Conservation (phyloP, 2,888 invertebrate genomes). For the Frankliniella intonsa region DNA sequence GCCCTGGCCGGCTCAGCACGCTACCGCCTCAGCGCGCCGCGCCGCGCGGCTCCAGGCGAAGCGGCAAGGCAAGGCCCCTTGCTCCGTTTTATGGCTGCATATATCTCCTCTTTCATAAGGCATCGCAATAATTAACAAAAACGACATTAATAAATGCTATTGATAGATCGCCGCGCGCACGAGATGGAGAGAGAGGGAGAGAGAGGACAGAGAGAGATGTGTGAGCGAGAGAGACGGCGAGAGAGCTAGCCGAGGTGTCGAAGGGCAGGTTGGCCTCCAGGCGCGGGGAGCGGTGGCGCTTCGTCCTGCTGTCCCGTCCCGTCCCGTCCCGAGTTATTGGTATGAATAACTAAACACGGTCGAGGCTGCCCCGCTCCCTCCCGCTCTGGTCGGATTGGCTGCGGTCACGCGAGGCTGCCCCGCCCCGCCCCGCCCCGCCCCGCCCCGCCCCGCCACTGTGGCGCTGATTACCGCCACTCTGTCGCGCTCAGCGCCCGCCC, state of each 20-base stretch:
- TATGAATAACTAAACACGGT: conserved; percentile 19
- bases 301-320: no score
- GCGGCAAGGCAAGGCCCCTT: background rate
- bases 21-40: background rate
- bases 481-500: background rate
- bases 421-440: background rate
- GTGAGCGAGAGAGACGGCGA: background rate
- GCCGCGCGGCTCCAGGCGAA: background rate
- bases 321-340: background rate
- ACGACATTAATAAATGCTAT: conserved; percentile 21
- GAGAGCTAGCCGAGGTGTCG: background rate
- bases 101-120: conserved; percentile 17
- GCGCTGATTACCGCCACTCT: background rate
- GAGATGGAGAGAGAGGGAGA: background rate
- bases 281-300: background rate
- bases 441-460: background rate
- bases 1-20: background rate
- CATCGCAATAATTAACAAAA: conserved; percentile 22
- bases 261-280: background rate
- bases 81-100: conserved; percentile 20
- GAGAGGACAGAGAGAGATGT: background rate
- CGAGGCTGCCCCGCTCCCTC: background rate
- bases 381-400: background rate
- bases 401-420: background rate
- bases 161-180: background rate